phyloP scores from a whole-genome alignment of 1,140 invertebrate genomes.

The Polypedilum pembai region DNA sequence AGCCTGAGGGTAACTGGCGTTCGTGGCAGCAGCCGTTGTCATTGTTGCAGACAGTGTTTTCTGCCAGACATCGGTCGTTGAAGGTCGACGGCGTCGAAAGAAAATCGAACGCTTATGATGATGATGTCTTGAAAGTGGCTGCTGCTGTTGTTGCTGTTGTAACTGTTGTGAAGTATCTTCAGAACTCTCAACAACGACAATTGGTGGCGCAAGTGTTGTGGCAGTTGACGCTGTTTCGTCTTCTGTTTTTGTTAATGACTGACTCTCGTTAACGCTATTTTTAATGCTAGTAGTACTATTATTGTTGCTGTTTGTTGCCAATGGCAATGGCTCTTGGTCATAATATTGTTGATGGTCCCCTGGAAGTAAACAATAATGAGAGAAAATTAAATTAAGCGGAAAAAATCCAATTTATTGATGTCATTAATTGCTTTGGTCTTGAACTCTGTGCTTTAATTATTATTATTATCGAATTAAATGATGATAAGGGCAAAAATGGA shows the following conservation, averaged over 20 bases:
- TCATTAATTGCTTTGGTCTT: no score
- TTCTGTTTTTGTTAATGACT: not conserved
- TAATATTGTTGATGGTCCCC: slow-evolving; percentile 16
- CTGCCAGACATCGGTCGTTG: slow-evolving; percentile 34
- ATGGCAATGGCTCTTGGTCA: not conserved
- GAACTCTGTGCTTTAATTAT: no score
- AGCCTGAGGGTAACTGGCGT: slow-evolving; percentile 24
- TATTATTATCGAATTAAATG: no score
- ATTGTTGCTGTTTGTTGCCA: not conserved
- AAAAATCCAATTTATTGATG: no score
- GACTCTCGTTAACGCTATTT: no score
- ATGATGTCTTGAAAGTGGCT: not conserved
- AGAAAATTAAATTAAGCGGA: no score
- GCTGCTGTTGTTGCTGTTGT: not conserved
- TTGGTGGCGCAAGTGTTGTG: no score
- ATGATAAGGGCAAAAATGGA: no score
- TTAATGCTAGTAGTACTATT: no score
- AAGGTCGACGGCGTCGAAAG: slow-evolving; percentile 29
- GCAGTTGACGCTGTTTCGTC: not conserved
- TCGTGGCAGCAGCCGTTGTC: slow-evolving; percentile 31
- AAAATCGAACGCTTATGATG: slow-evolving; percentile 26
- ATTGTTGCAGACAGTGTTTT: slow-evolving; percentile 38
- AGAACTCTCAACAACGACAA: no score
- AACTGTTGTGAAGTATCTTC: no score
- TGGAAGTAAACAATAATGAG: not conserved